Evolutionary conservation across 2,113 vertebrate species (phyloP), one percentile per base, ranked within the genome.

Genomic region (Budorcas taxicolor): DNA sequence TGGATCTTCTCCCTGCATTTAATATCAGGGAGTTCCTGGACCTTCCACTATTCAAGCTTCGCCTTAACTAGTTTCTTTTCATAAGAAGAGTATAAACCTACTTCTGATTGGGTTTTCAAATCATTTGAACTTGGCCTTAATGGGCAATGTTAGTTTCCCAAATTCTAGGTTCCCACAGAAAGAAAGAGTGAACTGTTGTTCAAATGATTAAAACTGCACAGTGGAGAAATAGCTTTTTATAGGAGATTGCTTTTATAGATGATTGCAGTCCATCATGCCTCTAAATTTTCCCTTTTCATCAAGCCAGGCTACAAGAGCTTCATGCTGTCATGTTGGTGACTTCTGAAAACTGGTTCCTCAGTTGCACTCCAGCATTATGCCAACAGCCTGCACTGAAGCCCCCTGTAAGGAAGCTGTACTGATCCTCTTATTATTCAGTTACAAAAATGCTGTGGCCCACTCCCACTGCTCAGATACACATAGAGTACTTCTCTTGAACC

Each of bases 21-120:
- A 60, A 21, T 55, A 78, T 33, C 25, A 78, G 76, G 9, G 52
- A 82, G n/a, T 55, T 57, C 82, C 81, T 36, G 31, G 29, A 25
- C 43, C 9, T 96, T 60, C n/a, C 31, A 53, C 50, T 76, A 31
- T 36, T 93, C 21, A 23, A 55, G 27, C 33, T 87, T 45, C 7
- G 29, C 36, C 50, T 78, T 76, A n/a, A 83, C 76, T 27, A 83
- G 43, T 47, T 67, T 40, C 60, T 91, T 97, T 97, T 62, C 29
- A 1, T 25, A 47, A 47, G 31, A 94, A 19, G 80, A 86, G 2
- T 52, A 11, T 60, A 84, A 90, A 84, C 50, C 19, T 62, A 64
- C 27, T 94, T 97, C 57, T 71, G 71, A 90, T 43, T 43, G 3
- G 16, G 45, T 31, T 60, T 71, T 71, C 92, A 55, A 62, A 36